These are phyloP conservation scores for Parauchenoglanis ngamensis DNA, from an alignment of 2,797 vertebrate genomes.

Conservation along the genomic window DNA sequence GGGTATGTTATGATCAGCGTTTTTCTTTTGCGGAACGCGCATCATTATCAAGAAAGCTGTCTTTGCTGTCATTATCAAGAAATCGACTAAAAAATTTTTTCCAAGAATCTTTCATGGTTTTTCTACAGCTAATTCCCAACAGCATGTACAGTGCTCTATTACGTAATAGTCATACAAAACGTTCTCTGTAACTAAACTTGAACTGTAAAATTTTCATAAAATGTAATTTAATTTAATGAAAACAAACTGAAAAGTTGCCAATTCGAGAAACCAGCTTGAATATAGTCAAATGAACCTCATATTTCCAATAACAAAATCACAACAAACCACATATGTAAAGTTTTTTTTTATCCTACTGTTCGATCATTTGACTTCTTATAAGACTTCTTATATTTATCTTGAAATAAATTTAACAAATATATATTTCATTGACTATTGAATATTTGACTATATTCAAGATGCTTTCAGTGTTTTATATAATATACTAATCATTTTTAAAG, in stretches of 20 bases:
- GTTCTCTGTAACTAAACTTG: background rate
- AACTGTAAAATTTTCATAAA: background rate
- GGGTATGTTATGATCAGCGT: background rate
- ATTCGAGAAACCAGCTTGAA: background rate
- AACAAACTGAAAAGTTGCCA: background rate
- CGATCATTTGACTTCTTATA: background rate
- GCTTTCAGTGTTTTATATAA: background rate
- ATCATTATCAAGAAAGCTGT: background rate
- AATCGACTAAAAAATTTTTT: background rate
- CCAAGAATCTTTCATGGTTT: background rate
- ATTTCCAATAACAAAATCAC: background rate
- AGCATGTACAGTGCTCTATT: background rate
- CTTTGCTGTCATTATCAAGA: background rate
- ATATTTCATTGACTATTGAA: background rate
- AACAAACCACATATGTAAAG: background rate
- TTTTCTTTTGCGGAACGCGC: background rate
- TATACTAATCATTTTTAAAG: background rate
- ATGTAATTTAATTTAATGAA: background rate
- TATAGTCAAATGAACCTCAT: background rate
- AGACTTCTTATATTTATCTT: background rate
- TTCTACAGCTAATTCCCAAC: background rate
- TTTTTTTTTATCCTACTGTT: background rate
- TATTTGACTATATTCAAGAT: background rate
- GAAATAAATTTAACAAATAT: background rate
- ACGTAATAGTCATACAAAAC: background rate